Base-by-base conservation (phyloP, 2,113 vertebrate genomes). In the Callionymus lyra region DNA sequence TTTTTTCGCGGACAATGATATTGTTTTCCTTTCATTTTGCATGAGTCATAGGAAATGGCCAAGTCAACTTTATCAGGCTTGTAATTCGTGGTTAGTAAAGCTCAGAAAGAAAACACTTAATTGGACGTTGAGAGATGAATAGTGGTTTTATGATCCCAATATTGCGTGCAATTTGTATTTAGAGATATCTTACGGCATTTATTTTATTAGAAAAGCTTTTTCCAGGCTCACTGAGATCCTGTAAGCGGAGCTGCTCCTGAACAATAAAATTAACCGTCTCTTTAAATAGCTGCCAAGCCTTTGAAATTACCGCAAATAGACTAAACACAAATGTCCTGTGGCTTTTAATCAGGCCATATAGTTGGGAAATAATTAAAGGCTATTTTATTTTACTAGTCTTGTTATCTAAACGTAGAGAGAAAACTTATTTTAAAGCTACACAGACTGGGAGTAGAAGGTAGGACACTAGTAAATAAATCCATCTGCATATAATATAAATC, bases 401-500 rank as follows among this genome's bases (percentile, higher is more conserved):
- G 40, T 54, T 68, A 52, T 36, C 34, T 38, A 15, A 54, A 59
- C 44, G n/a, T 41, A 52, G 41, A 40, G 44, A 34, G 45, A 54
- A 66, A 38, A 14, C 1, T 36, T n/a, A 16, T 40, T 38, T 41
- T 17, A 3, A 2, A 51, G 53, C 54, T 10, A 33, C 39, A 44
- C 13, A 74, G 64, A 55, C 46, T 16, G 21, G 4, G 57, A 67
- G 70, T 53, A 72, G n/a, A n/a, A n/a, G n/a, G n/a, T n/a, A n/a
- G n/a, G n/a, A 65, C 54, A 47, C 57, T 40, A n/a, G 6, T 49
- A 53, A 74, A 63, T 65, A 49, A 65, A 77, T 75, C 58, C 65
- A 74, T 76, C 55, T 68, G 40, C 59, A 70, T 79, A 55, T 64
- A 76, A 68, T 73, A 69, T 57, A 56, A 73, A 71, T 59, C 14